Conservation (phyloP, 2,797 vertebrate genomes). For the Enteromius afrohamiltoni region DNA sequence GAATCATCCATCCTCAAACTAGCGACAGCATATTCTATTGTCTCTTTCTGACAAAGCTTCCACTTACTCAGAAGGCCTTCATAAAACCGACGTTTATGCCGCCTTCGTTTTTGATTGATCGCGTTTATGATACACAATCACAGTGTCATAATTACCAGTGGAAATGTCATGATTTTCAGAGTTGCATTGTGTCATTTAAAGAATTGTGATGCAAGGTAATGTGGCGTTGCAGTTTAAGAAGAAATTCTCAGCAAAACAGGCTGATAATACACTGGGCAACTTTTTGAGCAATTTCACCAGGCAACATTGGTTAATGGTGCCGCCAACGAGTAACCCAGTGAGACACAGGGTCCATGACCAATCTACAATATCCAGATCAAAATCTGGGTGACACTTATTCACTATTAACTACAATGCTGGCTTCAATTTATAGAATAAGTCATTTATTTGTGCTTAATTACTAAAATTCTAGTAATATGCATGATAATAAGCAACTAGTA, state of each 20-base stretch:
- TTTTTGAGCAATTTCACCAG: not conserved
- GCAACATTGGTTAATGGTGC: not conserved
- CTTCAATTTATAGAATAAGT: too few species aligned
- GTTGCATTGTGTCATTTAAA: not conserved
- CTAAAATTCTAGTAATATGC: too few species aligned
- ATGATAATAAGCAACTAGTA: too few species aligned
- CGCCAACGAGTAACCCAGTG: not conserved
- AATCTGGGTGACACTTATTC: not conserved
- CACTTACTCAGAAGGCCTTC: not conserved
- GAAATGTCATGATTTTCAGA: not conserved
- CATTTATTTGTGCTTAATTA: too few species aligned
- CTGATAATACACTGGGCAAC: not conserved
- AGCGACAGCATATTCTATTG: not conserved
- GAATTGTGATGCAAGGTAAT: not conserved
- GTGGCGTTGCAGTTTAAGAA: not conserved
- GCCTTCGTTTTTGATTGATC: not conserved
- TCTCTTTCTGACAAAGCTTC: slow-evolving; percentile 8
- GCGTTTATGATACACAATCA: not conserved
- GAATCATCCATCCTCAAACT: not conserved
- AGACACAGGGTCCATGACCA: not conserved
- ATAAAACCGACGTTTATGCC: not conserved
- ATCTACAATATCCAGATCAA: not conserved
- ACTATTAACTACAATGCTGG: too few species aligned
- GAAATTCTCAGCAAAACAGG: not conserved
- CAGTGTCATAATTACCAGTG: not conserved